Evolutionary conservation across 2,888 invertebrate genomes (phyloP).

Genomic region (Euplagia quadripunctaria): DNA sequence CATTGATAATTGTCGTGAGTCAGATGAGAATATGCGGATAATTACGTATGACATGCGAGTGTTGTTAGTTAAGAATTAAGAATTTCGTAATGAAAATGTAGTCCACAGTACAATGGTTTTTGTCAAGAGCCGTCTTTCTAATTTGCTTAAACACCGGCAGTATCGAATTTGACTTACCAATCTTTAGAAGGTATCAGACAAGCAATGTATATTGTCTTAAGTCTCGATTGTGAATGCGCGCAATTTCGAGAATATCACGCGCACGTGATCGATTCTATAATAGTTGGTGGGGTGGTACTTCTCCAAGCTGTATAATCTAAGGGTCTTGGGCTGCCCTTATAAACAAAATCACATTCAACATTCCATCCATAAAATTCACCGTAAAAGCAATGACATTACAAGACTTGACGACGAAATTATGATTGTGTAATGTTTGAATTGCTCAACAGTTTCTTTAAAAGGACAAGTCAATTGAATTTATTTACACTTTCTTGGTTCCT

Average conservation of each 20-base stretch:
- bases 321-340: no score
- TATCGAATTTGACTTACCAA: no score
- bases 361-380: not conserved
- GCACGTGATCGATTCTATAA: no score
- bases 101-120: not conserved
- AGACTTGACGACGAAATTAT: not conserved
- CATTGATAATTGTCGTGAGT: constrained; percentile 51
- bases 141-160: not conserved
- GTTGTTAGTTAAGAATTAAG: constrained; percentile 12
- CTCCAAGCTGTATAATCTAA: no score
- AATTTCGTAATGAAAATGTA: not conserved
- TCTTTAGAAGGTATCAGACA: no score
- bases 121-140: not conserved
- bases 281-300: no score
- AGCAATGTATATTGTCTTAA: no score
- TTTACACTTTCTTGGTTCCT: not conserved
- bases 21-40: constrained; percentile 40
- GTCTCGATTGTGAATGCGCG: no score
- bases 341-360: not conserved
- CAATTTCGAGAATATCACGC: no score
- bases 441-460: not conserved
- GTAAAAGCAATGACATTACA: not conserved
- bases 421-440: not conserved
- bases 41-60: constrained; percentile 29
- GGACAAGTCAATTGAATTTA: not conserved